Evolutionary conservation across 2,113 vertebrate genomes (phyloP), one percentile per base, ranked within the genome.

Genomic region (Bufo gargarizans): DNA sequence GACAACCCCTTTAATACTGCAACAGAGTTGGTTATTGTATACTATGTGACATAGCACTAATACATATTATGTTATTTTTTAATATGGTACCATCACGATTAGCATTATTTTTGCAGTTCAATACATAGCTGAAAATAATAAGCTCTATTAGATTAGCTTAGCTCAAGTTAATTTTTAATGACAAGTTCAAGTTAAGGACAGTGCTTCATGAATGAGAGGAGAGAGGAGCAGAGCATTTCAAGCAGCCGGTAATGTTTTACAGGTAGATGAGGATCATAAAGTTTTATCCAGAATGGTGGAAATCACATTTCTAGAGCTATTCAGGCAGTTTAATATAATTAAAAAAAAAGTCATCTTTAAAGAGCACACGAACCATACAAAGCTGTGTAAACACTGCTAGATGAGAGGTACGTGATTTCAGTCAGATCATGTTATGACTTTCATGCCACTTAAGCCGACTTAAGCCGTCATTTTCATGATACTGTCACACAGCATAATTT

Each of bases 81-180:
- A 82, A 13, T 82, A 19, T 49, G 10, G 50, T 61, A 82, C 47
- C 47, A 4, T 84, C 55, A 5, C 3, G 20, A 71, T 56, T 58
- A 74, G 50, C n/a, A 85, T 74, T 58, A 85, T 85, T 43, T 85
- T 53, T 56, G 69, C 53, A 56, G 67, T 85, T 55, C 50, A 56
- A 85, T 85, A 56, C 53, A 58, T 74, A 74, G 83, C 69, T 58
- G 83, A 72, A 85, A 74, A 85, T 72, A 85, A 85, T 55, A 74
- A 33, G 69, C 69, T 85, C 33, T 71, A 85, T 85, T 85, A 74
- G 22, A 85, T 85, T 74, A 85, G 67, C 53, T 85, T 74, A 85
- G 67, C 53, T 47, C 67, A 85, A 58, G 83, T 85, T 85, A 85
- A 85, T 85, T 85, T 85, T 85, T 85, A 85, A 85, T 85, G 83